These are phyloP conservation scores for Diogma glabrata DNA, from an alignment of 2,888 invertebrate species.

Conservation along the genomic window DNA sequence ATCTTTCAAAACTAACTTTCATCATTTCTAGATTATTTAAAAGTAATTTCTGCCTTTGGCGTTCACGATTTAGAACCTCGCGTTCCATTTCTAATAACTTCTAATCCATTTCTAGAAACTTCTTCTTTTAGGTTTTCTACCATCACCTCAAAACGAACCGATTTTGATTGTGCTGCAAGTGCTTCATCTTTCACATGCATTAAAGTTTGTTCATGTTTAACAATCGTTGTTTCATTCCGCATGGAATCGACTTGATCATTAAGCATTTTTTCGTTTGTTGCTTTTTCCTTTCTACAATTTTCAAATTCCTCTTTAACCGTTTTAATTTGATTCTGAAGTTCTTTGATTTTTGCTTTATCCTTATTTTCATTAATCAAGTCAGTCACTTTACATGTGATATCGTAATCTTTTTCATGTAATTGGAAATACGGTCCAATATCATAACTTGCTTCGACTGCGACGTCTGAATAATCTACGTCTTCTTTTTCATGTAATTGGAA, in stretches of 20 bases:
- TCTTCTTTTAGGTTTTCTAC: slow-evolving; percentile 64
- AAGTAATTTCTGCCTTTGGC: slow-evolving; percentile 65
- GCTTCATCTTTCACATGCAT: slow-evolving; percentile 67
- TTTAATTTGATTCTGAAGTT: slow-evolving; percentile 53
- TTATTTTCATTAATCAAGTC: no score
- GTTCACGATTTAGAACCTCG: slow-evolving; percentile 64
- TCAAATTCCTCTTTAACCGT: slow-evolving; percentile 71
- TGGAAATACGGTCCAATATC: no score
- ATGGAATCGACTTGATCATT: slow-evolving; percentile 73
- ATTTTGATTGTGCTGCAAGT: slow-evolving; percentile 57
- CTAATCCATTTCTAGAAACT: no score
- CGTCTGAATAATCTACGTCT: no score
- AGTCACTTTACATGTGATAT: no score
- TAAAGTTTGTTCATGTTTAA: slow-evolving; percentile 77
- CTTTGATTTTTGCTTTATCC: slow-evolving; percentile 42
- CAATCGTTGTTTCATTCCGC: slow-evolving; percentile 61
- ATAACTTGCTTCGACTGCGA: no score
- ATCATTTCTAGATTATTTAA: slow-evolving; percentile 81
- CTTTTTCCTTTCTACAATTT: slow-evolving; percentile 72
- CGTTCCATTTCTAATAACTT: slow-evolving; percentile 72
- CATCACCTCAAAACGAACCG: slow-evolving; percentile 65
- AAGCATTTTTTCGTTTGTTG: slow-evolving; percentile 71
- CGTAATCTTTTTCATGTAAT: no score
- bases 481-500: no score
- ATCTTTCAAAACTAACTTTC: slow-evolving; percentile 74